Percentiles rank a stretch among this genome's conserved stretches.
phyloP scores from a whole-genome alignment of 2,113 vertebrate genomes.

The Phrynosoma blainvillii region DNA sequence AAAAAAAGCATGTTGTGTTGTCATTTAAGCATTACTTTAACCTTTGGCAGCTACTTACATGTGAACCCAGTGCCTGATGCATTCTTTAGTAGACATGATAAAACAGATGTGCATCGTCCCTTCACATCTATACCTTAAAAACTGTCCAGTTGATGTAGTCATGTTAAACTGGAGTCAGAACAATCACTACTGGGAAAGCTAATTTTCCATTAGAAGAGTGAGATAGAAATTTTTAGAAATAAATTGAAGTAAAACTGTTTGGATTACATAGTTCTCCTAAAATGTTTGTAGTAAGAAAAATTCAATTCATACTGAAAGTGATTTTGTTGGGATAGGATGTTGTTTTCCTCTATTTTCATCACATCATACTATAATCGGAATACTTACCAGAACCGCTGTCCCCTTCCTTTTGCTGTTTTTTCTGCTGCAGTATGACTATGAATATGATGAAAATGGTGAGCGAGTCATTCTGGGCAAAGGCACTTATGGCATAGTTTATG shows the following conservation, averaged over 20 bases:
- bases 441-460: slow-evolving; percentile 95
- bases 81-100: not conserved
- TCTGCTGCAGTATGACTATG: slow-evolving; percentile 91
- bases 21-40: not conserved
- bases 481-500: slow-evolving; percentile 95
- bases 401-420: slow-evolving; percentile 34
- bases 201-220: not conserved
- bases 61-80: not conserved
- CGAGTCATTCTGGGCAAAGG: slow-evolving; percentile 94
- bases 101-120: not conserved
- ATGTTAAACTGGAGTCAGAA: not conserved
- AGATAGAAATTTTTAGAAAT: not conserved
- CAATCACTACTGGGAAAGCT: not conserved
- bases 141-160: not conserved
- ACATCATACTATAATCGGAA: too few species aligned
- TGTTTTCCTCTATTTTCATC: not conserved
- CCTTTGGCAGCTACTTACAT: not conserved
- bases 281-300: not conserved
- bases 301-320: not conserved
- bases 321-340: not conserved
- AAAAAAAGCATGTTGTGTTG: too few species aligned
- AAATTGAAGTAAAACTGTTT: not conserved
- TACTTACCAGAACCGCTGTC: not conserved
- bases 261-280: not conserved
- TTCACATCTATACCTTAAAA: not conserved